These are phyloP conservation scores for Bombus difficillimus DNA, from an alignment of 1,140 invertebrate species.

Conservation along the genomic window DNA sequence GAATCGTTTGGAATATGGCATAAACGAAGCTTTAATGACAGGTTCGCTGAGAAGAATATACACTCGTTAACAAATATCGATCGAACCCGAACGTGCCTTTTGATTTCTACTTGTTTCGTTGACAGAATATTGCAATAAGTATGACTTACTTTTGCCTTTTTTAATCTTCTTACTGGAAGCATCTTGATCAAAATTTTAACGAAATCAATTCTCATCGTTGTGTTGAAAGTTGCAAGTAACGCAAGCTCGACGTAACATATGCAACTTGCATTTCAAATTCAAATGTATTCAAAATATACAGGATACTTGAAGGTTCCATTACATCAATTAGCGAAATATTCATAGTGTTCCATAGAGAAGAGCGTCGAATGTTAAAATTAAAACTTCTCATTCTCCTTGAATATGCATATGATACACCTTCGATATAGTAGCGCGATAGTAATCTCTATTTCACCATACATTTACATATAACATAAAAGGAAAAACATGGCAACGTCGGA, in stretches of 20 bases:
- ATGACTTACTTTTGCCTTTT: background rate
- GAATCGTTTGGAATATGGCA: background rate
- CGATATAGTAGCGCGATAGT: background rate
- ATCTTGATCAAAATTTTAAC: too few species aligned
- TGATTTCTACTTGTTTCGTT: background rate
- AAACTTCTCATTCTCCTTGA: background rate
- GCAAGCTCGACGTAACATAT: too few species aligned
- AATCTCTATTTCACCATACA: background rate
- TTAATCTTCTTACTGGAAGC: too few species aligned
- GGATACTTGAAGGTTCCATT: background rate
- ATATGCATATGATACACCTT: background rate
- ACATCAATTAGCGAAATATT: background rate
- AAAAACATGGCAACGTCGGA: background rate
- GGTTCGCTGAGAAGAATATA: background rate
- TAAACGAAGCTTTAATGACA: background rate
- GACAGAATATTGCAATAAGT: background rate
- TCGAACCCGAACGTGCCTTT: background rate
- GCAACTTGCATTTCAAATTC: too few species aligned
- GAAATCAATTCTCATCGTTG: too few species aligned
- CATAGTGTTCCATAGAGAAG: background rate
- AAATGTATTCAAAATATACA: too few species aligned
- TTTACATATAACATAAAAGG: background rate
- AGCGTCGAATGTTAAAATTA: background rate
- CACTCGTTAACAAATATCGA: conserved; percentile 15
- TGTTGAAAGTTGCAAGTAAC: too few species aligned